phyloP scores from a whole-genome alignment of 2,888 invertebrate species.

The Gibbula magus region DNA sequence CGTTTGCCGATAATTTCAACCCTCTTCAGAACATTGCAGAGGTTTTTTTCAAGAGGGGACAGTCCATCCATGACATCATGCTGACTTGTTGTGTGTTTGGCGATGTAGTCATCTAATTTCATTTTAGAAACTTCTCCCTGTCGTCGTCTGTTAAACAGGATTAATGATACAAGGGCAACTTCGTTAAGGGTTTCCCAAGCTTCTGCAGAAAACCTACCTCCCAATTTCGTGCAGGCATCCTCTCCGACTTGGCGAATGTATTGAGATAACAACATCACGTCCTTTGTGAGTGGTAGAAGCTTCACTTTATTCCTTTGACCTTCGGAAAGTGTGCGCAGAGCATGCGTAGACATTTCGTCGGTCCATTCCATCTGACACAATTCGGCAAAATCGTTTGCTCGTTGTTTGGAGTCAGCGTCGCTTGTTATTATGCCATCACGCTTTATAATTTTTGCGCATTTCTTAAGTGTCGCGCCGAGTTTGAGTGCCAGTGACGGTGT shows the following conservation, averaged over 20 bases:
- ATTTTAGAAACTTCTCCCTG: constrained; percentile 24
- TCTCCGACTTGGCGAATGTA: background rate
- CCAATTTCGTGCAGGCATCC: background rate
- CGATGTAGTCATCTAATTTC: background rate
- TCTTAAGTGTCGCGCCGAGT: background rate
- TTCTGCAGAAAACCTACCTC: background rate
- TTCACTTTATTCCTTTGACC: background rate
- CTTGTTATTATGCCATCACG: background rate
- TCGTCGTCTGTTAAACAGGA: constrained; percentile 26
- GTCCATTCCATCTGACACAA: background rate
- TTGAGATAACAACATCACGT: background rate
- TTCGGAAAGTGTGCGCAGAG: background rate
- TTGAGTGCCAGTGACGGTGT: background rate
- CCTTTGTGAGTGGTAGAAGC: background rate
- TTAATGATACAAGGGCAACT: background rate
- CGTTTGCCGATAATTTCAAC: constrained; percentile 24
- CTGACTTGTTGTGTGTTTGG: background rate
- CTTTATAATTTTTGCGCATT: background rate
- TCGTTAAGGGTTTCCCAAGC: background rate
- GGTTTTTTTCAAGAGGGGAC: constrained; percentile 21
- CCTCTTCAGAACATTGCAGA: background rate
- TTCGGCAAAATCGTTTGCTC: background rate
- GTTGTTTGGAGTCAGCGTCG: background rate
- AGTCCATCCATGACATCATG: background rate
- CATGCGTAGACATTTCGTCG: background rate